Evolutionary conservation across 2,888 invertebrate genomes (phyloP).

Genomic region (Leucophenga maculata): DNA sequence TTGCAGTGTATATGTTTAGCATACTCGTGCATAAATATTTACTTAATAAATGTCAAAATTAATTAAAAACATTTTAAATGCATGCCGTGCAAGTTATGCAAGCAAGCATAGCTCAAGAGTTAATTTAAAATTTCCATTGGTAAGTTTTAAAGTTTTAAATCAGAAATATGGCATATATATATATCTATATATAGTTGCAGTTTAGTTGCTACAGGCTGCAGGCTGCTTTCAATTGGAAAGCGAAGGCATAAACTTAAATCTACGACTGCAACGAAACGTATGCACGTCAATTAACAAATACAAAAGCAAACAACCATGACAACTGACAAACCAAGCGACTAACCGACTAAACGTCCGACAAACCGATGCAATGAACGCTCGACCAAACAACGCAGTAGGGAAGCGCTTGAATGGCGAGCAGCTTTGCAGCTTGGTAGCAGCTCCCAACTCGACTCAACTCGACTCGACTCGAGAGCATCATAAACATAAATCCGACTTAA

Average conservation of each 20-base stretch:
- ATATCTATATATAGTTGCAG: background rate
- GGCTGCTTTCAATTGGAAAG: no score
- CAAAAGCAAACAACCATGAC: background rate
- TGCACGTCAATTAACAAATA: constrained; percentile 18
- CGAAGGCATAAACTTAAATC: no score
- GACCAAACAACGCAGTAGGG: constrained; percentile 3
- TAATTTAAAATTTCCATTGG: background rate
- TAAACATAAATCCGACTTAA: constrained; percentile 65
- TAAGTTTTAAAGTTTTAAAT: background rate
- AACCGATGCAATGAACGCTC: background rate
- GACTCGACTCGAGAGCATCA: constrained; percentile 33
- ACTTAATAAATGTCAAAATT: constrained; percentile 62
- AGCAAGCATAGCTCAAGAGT: no score
- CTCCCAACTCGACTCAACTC: background rate
- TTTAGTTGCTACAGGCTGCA: constrained; percentile 7
- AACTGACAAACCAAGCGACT: background rate
- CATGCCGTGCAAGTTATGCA: background rate
- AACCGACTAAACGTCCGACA: background rate
- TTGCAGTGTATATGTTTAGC: constrained; percentile 26
- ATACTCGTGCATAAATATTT: constrained; percentile 52
- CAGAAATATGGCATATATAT: no score
- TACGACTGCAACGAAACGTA: no score
- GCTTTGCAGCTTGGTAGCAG: background rate
- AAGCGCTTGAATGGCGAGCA: background rate
- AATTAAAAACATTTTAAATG: constrained; percentile 54